Evolutionary conservation across 1,140 invertebrate genomes (phyloP).

Genomic region (Venturia canescens): DNA sequence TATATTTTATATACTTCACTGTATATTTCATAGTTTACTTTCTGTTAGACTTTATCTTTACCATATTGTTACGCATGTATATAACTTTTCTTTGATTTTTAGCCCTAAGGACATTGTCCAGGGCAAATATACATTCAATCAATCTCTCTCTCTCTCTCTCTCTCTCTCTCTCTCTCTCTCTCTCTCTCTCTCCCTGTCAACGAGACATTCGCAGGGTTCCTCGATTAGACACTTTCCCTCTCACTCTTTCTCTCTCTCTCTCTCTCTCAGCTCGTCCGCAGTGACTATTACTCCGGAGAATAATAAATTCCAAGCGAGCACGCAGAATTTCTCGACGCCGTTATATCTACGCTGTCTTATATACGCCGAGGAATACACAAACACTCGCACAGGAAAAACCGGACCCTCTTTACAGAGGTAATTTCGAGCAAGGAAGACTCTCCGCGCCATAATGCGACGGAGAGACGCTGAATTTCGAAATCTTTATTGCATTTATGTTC

Average conservation of each 20-base stretch:
- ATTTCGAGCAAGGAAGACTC: slow-evolving; percentile 1
- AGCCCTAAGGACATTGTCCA: too few relatives aligned
- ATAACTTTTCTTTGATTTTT: too few relatives aligned
- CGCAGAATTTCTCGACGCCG: slow-evolving; percentile 9
- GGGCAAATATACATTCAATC: too few relatives aligned
- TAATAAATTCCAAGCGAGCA: slow-evolving; percentile 28
- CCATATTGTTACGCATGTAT: too few relatives aligned
- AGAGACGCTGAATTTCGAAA: slow-evolving; percentile 6
- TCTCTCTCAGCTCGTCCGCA: slow-evolving; percentile 2
- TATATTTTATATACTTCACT: too few relatives aligned
- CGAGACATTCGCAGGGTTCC: background rate
- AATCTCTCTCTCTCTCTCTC: background rate
- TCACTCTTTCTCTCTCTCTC: background rate
- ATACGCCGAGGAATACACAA: background rate
- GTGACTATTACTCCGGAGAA: slow-evolving; percentile 23
- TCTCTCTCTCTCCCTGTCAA: background rate
- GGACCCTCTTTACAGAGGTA: background rate
- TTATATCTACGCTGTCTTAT: background rate
- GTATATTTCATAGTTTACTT: too few relatives aligned
- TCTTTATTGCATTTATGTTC: slow-evolving; percentile 15
- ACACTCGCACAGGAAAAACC: background rate
- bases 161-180: background rate
- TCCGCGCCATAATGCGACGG: background rate
- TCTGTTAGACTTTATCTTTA: too few relatives aligned
- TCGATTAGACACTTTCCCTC: slow-evolving; percentile 2